phyloP scores from a whole-genome alignment of 2,888 invertebrate species.

The Candidula unifasciata region DNA sequence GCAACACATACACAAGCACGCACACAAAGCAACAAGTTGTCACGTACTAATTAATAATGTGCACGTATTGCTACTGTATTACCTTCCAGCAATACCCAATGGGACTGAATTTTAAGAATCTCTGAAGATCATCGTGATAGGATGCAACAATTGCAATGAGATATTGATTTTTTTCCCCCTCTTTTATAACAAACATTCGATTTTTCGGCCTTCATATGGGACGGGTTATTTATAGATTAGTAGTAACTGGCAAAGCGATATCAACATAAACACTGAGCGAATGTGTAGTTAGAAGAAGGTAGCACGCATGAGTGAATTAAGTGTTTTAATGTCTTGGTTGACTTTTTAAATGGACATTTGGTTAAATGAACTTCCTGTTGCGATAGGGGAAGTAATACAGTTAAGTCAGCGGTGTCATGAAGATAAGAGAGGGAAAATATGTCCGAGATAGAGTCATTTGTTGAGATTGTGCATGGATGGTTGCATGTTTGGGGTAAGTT shows the following conservation, averaged over 20 bases:
- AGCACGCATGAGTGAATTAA: neutral
- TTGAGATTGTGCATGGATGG: conserved; percentile 14
- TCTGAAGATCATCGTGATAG: neutral
- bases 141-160: conserved; percentile 12
- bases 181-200: neutral
- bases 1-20: too few relatives aligned
- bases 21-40: too few relatives aligned
- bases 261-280: too few relatives aligned
- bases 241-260: too few relatives aligned
- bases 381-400: too few relatives aligned
- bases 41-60: too few relatives aligned
- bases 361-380: too few relatives aligned
- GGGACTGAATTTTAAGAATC: too few relatives aligned
- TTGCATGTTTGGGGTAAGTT: conserved; percentile 20
- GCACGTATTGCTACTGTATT: too few relatives aligned
- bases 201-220: neutral
- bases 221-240: neutral
- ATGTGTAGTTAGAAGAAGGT: neutral
- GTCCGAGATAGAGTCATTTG: neutral
- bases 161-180: neutral
- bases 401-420: neutral
- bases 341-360: too few relatives aligned
- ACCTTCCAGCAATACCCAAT: too few relatives aligned
- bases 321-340: neutral
- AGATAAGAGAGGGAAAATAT: neutral